Percentiles rank a stretch among this genome's conserved stretches.
Evolutionary conservation across 2,888 invertebrate genomes (phyloP).

Genomic region (Brachynemurus nebulosus): DNA sequence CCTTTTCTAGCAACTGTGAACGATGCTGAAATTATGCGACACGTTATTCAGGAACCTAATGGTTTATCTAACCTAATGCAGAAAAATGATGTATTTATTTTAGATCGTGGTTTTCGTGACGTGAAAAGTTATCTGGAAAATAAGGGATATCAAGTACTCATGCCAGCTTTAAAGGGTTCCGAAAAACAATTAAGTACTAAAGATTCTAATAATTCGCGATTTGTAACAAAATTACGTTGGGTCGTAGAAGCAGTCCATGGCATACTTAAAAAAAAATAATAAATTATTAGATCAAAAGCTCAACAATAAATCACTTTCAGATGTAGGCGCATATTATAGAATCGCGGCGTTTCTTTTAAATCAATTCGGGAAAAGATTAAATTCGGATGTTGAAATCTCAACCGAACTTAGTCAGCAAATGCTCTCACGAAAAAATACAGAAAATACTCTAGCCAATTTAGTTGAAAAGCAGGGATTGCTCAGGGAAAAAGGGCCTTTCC

Average conservation of each 20-base stretch:
- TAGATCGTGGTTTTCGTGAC: slow-evolving; percentile 21
- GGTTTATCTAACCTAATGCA: slow-evolving; percentile 10
- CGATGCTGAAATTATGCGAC: background rate
- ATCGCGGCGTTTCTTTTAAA: slow-evolving; percentile 15
- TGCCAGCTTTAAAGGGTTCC: slow-evolving; percentile 21
- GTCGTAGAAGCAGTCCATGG: slow-evolving; percentile 19
- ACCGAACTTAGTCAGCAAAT: slow-evolving; percentile 10
- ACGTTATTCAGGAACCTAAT: background rate
- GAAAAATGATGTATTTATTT: slow-evolving; percentile 16
- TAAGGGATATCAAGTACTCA: slow-evolving; percentile 16
- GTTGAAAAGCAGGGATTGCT: slow-evolving; percentile 6
- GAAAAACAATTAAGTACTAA: slow-evolving; percentile 13
- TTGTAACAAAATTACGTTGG: slow-evolving; percentile 16
- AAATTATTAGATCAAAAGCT: slow-evolving; percentile 11
- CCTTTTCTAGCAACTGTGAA: background rate
- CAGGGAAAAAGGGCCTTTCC: slow-evolving; percentile 3
- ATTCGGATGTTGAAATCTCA: slow-evolving; percentile 9
- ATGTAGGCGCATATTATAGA: slow-evolving; percentile 10
- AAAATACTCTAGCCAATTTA: slow-evolving; percentile 11
- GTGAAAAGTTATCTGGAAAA: slow-evolving; percentile 14
- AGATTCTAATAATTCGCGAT: background rate
- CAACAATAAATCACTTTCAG: slow-evolving; percentile 14
- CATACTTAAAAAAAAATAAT: slow-evolving; percentile 13
- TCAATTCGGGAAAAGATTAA: slow-evolving; percentile 12
- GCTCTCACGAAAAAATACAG: background rate